Percentiles rank a stretch among this genome's conserved stretches.
phyloP scores from a whole-genome alignment of 2,888 invertebrate genomes.

The Agrochola lota region DNA sequence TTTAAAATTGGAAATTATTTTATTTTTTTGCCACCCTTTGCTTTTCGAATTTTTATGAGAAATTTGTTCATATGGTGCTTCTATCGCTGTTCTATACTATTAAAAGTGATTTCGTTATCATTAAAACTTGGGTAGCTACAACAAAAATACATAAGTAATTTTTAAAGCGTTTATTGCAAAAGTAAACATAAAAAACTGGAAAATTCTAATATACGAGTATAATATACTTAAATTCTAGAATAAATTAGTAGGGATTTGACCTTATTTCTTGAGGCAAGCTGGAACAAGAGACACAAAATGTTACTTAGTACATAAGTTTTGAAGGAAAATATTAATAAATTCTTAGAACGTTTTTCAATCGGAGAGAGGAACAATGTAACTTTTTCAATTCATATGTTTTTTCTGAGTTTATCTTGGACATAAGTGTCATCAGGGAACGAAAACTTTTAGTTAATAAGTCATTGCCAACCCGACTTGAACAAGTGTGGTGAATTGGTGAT shows the following conservation, averaged over 20 bases:
- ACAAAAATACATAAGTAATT: neutral
- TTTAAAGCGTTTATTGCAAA: slow-evolving; percentile 35
- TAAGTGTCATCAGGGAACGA: neutral
- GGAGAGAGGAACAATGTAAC: neutral
- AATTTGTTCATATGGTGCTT: neutral
- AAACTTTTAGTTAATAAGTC: neutral
- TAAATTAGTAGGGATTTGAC: slow-evolving; percentile 56
- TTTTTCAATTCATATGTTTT: neutral
- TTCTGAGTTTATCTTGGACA: neutral
- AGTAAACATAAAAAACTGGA: slow-evolving; percentile 13
- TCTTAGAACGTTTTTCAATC: neutral
- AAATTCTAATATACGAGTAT: neutral
- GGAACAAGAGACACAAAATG: slow-evolving; percentile 68
- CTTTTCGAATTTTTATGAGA: neutral
- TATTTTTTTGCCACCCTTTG: neutral
- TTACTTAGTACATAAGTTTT: neutral
- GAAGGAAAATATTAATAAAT: neutral
- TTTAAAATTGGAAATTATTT: slow-evolving; percentile 29
- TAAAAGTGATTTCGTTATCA: neutral
- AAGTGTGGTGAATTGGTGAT: neutral
- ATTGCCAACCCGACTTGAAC: too few species aligned
- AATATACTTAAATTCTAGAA: slow-evolving; percentile 12
- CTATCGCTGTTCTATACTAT: neutral
- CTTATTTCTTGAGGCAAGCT: slow-evolving; percentile 80
- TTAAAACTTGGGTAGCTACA: neutral